Conservation (phyloP, 64 coral and sea anemone genomes). For the Stylophora pistillata region DNA sequence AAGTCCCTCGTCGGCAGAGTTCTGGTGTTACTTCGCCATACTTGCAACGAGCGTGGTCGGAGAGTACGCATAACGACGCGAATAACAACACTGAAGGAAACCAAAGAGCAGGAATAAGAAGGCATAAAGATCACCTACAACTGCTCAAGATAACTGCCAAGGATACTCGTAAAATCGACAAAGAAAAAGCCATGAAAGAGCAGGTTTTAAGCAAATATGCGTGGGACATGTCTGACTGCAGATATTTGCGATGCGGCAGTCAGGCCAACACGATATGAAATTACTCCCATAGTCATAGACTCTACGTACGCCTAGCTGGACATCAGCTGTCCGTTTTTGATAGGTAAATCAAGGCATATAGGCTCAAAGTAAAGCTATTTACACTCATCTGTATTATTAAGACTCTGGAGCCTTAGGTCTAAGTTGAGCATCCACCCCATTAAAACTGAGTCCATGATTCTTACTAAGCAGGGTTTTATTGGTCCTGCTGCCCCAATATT, state of each 20-base stretch:
- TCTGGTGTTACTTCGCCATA: not conserved
- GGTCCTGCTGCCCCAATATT: too few species aligned
- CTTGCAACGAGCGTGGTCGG: not conserved
- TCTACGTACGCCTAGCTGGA: too few species aligned
- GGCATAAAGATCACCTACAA: not conserved
- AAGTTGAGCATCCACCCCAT: too few species aligned
- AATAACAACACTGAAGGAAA: not conserved
- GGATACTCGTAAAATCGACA: not conserved
- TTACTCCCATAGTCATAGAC: too few species aligned
- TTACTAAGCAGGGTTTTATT: too few species aligned
- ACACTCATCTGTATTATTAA: too few species aligned
- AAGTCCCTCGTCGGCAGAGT: not conserved
- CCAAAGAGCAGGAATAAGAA: not conserved
- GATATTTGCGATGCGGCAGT: not conserved
- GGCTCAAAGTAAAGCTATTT: too few species aligned
- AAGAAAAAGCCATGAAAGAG: not conserved
- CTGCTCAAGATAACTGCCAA: not conserved
- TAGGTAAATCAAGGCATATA: too few species aligned
- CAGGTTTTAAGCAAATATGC: not conserved
- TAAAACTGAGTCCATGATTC: too few species aligned
- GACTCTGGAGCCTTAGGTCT: too few species aligned
- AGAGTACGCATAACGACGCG: not conserved
- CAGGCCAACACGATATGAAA: not conserved
- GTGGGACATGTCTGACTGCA: conserved; percentile 3
- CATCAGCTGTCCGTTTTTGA: too few species aligned